Evolutionary conservation across 1,140 invertebrate species (phyloP).

Genomic region (Diplogasteroides magnus): DNA sequence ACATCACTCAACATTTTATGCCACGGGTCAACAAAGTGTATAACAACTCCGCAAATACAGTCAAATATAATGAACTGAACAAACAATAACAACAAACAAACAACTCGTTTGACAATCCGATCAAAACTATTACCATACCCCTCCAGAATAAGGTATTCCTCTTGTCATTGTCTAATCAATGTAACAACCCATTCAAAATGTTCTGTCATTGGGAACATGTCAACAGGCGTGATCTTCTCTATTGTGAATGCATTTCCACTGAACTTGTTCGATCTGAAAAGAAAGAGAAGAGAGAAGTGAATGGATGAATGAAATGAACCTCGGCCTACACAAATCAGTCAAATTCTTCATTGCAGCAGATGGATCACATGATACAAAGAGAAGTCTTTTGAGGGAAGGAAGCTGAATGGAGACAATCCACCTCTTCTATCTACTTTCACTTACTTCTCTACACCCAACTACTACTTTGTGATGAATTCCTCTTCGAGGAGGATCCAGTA

Average conservation of each 20-base stretch:
- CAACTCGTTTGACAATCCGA: too few species aligned
- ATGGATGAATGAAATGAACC: slow-evolving; percentile 24
- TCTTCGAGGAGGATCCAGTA: slow-evolving; percentile 87
- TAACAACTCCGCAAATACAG: too few species aligned
- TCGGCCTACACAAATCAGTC: slow-evolving; percentile 68
- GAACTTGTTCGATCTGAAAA: slow-evolving; percentile 69
- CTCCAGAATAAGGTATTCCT: too few species aligned
- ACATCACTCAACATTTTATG: too few species aligned
- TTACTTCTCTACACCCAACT: slow-evolving; percentile 42
- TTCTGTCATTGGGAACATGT: slow-evolving; percentile 51
- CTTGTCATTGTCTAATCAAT: slow-evolving; percentile 21
- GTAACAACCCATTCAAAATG: slow-evolving; percentile 51
- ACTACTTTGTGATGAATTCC: slow-evolving; percentile 50
- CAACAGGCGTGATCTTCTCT: slow-evolving; percentile 45
- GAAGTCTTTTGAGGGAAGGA: slow-evolving; percentile 69
- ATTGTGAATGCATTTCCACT: slow-evolving; percentile 54
- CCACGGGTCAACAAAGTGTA: too few species aligned
- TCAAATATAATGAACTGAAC: neutral
- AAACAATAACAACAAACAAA: slow-evolving; percentile 3
- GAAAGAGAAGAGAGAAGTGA: neutral
- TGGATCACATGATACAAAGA: slow-evolving; percentile 88
- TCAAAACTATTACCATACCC: too few species aligned
- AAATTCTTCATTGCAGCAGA: slow-evolving; percentile 78
- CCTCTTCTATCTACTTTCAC: neutral
- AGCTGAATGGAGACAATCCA: slow-evolving; percentile 56